Evolutionary conservation across 2,797 vertebrate genomes (phyloP).

Genomic region (Potorous gilbertii): DNA sequence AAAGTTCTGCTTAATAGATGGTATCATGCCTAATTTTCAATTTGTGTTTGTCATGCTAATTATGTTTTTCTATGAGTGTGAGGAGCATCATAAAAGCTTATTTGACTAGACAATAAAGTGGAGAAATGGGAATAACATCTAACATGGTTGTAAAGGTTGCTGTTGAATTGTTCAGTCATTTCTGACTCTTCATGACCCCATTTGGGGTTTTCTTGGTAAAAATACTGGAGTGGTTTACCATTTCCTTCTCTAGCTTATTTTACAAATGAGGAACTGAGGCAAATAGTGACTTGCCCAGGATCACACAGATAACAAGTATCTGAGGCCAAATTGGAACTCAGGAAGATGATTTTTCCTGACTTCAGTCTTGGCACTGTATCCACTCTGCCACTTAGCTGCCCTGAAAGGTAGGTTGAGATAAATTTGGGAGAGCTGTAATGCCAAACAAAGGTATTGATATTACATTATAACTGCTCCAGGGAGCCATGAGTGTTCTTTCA

Average conservation of each 20-base stretch:
- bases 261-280: background rate
- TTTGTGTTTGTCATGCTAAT: background rate
- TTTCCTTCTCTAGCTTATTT: background rate
- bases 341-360: background rate
- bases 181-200: background rate
- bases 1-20: background rate
- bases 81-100: background rate
- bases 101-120: background rate
- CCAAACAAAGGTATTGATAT: background rate
- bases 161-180: background rate
- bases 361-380: background rate
- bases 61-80: background rate
- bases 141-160: background rate
- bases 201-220: background rate
- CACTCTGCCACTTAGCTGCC: background rate
- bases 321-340: background rate
- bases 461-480: background rate
- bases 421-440: background rate
- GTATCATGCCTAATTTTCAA: background rate
- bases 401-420: background rate
- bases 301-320: background rate
- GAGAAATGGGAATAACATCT: background rate
- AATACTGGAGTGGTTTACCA: background rate
- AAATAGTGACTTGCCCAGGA: background rate
- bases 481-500: too few relatives aligned